phyloP scores from a whole-genome alignment of 2,888 invertebrate genomes.

The Leucophenga maculata region DNA sequence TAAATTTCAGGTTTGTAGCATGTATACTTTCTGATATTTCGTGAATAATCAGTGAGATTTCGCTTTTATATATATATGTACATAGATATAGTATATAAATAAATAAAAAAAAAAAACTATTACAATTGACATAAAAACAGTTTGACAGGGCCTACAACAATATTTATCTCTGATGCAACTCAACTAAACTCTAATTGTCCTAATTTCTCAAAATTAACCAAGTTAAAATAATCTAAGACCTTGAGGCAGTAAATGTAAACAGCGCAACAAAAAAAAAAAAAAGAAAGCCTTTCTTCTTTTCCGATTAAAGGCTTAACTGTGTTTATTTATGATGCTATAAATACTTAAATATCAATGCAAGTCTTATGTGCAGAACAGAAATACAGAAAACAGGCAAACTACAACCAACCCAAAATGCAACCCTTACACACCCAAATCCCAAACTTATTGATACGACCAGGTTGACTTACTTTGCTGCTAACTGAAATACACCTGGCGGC shows the following conservation, averaged over 20 bases:
- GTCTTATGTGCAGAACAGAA: constrained; percentile 44
- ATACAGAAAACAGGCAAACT: neutral
- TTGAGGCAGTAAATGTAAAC: neutral
- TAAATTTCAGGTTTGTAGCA: no score
- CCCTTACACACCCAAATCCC: neutral
- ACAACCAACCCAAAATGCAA: constrained; percentile 2
- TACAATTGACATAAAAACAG: no score
- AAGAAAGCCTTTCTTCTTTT: neutral
- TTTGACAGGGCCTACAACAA: no score
- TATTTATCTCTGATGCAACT: no score
- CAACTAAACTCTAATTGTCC: no score
- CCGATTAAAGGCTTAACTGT: constrained; percentile 20
- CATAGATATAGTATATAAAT: no score
- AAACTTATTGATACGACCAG: constrained; percentile 17
- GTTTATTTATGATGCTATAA: constrained; percentile 19
- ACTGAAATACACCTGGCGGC: constrained; percentile 25
- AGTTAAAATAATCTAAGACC: constrained; percentile 4
- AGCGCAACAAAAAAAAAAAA: neutral
- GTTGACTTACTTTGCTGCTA: constrained; percentile 6
- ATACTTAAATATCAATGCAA: constrained; percentile 64
- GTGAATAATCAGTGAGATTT: no score
- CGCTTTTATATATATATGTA: no score
- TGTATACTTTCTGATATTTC: no score
- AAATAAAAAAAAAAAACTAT: no score
- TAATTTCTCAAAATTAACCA: no score